These are phyloP conservation scores for Phyllopteryx taeniolatus DNA, from an alignment of 2,113 vertebrate genomes.

Conservation along the genomic window DNA sequence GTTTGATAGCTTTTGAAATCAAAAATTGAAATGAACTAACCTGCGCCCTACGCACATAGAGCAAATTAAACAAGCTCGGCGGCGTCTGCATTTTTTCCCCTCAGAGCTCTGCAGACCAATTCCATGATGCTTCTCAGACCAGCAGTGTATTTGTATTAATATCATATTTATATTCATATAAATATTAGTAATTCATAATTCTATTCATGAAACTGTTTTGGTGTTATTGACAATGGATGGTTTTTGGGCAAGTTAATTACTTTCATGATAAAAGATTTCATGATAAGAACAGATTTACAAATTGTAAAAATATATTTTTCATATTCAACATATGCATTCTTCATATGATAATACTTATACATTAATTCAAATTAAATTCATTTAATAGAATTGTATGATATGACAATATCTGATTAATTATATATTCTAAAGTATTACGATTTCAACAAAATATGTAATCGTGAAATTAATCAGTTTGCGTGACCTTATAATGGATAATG, in stretches of 20 bases:
- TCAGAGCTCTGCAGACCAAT: slow-evolving; percentile 82
- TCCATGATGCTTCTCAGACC: slow-evolving; percentile 73
- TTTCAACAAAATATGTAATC: neutral
- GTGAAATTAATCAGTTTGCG: neutral
- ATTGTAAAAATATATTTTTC: neutral
- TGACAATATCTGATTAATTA: neutral
- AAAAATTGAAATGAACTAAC: slow-evolving; percentile 99
- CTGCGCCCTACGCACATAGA: slow-evolving; percentile 97
- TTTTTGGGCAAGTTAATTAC: neutral
- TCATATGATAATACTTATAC: neutral
- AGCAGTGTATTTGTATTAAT: neutral
- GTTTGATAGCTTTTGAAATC: slow-evolving; percentile 99
- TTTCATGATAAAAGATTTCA: neutral
- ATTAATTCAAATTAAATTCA: neutral
- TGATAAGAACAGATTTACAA: neutral
- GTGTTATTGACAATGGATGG: neutral
- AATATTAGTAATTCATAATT: neutral
- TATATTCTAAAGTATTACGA: neutral
- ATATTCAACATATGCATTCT: neutral
- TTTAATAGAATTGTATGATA: neutral
- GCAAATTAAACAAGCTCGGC: slow-evolving; percentile 84
- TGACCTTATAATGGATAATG: neutral
- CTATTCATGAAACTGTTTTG: neutral
- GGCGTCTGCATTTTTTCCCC: slow-evolving; percentile 77
- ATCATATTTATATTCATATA: neutral